A percentile compares a stretch with the other conserved stretches of the same genome.
Conservation (phyloP, 2,113 vertebrate species). For the Phainopepla nitens region DNA sequence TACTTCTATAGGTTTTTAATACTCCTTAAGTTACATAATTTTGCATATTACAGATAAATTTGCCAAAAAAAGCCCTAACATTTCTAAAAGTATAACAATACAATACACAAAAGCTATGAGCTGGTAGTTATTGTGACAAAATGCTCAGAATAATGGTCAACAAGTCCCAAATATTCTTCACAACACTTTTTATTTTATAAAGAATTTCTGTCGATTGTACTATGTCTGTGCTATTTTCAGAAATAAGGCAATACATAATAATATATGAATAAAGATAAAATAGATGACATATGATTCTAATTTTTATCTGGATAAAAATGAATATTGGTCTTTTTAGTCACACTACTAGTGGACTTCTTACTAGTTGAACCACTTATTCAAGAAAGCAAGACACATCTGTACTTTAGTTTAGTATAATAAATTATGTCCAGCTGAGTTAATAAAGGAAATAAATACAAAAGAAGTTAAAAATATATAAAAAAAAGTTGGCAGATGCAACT, state of each 20-base stretch:
- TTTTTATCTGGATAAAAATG: background rate
- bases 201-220: background rate
- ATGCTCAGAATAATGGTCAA: background rate
- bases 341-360: background rate
- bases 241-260: background rate
- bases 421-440: background rate
- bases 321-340: background rate
- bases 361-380: background rate
- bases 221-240: background rate
- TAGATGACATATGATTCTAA: background rate
- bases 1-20: background rate
- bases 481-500: background rate
- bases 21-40: background rate
- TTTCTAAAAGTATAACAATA: background rate
- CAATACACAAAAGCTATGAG: background rate
- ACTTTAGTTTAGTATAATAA: background rate
- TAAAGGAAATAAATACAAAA: background rate
- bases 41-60: background rate
- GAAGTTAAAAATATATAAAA: background rate
- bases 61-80: background rate
- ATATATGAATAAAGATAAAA: background rate
- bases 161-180: background rate
- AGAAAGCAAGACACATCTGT: background rate
- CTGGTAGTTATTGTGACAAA: background rate
- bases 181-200: background rate